Percentiles rank a stretch among this genome's conserved stretches.
phyloP scores from a whole-genome alignment of 2,797 vertebrate genomes.

The Eidolon dupreanum region DNA sequence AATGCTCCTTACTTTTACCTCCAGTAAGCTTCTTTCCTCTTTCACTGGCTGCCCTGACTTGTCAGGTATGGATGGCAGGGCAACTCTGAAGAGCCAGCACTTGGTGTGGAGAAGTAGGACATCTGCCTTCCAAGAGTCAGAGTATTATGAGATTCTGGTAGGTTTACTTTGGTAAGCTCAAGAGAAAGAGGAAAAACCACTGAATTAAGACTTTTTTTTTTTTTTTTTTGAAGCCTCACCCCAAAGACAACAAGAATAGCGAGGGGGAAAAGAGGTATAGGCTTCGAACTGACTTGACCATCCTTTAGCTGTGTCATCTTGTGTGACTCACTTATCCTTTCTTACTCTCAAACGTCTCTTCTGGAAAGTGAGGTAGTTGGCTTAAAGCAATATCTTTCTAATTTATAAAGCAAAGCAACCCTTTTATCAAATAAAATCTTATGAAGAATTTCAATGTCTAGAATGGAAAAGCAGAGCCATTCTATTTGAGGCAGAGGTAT shows the following conservation, averaged over 20 bases:
- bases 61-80: constrained; percentile 8
- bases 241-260: neutral
- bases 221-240: neutral
- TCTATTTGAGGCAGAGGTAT: neutral
- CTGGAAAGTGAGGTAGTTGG: neutral
- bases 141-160: neutral
- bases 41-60: constrained; percentile 71
- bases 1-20: constrained; percentile 63
- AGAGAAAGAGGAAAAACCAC: neutral
- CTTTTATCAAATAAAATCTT: neutral
- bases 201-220: neutral
- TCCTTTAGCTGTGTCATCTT: neutral
- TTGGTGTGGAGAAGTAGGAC: neutral
- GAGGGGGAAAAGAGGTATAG: neutral
- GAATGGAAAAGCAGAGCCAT: neutral
- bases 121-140: neutral
- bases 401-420: neutral
- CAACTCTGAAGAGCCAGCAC: neutral
- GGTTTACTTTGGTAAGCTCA: neutral
- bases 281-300: neutral
- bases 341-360: neutral
- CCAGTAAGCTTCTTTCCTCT: constrained; percentile 53
- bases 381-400: neutral
- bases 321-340: neutral
- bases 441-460: neutral